A percentile compares a stretch with the other conserved stretches of the same genome.
Evolutionary conservation across 1,140 invertebrate genomes (phyloP).

Genomic region (Conus betulinus): DNA sequence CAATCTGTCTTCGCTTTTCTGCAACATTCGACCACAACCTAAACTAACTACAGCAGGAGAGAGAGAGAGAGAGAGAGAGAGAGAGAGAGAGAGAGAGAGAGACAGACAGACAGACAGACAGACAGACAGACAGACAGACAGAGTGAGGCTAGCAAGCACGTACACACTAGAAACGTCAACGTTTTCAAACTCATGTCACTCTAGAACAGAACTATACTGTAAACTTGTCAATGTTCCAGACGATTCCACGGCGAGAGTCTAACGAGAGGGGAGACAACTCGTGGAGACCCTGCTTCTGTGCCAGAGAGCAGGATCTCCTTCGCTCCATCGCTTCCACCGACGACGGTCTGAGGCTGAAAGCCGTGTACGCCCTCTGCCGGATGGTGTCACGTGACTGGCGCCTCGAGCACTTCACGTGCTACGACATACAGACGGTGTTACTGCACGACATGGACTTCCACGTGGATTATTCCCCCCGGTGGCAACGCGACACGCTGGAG

Average conservation of each 20-base stretch:
- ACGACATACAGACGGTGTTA: slow-evolving; percentile 60
- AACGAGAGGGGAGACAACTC: slow-evolving; percentile 51
- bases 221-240: slow-evolving; percentile 9
- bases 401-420: slow-evolving; percentile 50
- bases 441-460: slow-evolving; percentile 62
- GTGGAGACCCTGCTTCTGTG: slow-evolving; percentile 54
- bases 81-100: too few species aligned
- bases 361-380: slow-evolving; percentile 52
- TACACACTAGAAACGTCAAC: too few species aligned
- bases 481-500: slow-evolving; percentile 59
- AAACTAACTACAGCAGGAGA: too few species aligned
- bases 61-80: too few species aligned
- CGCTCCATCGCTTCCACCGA: slow-evolving; percentile 57
- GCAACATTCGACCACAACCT: too few species aligned
- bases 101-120: too few species aligned
- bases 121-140: too few species aligned
- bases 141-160: too few species aligned
- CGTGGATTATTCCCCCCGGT: slow-evolving; percentile 61
- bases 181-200: too few species aligned
- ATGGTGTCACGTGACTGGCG: slow-evolving; percentile 60
- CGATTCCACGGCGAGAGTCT: slow-evolving; percentile 51
- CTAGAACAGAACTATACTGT: too few species aligned
- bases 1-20: too few species aligned
- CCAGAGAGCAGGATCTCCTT: slow-evolving; percentile 57
- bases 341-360: slow-evolving; percentile 54